Base-by-base conservation (phyloP, 2,797 vertebrate genomes). In the Phoeniculus purpureus region DNA sequence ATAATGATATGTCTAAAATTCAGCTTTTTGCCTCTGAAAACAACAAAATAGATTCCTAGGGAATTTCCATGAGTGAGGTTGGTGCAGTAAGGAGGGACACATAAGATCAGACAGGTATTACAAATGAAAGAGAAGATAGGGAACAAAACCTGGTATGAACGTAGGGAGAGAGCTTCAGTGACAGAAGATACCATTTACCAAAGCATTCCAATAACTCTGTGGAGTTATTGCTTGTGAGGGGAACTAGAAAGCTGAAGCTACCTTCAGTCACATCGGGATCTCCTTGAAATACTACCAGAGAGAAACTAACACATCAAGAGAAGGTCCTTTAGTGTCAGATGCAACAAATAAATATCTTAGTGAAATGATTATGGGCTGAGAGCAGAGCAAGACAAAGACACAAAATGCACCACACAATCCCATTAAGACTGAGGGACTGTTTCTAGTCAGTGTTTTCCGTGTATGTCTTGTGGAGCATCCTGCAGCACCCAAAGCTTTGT, bases 1-100 rank as follows among this genome's bases (percentile, higher is more conserved):
- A 62, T 67, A 91, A 25, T 18, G 34, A 72, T 18, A 2, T 7
- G 4, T 23, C 13, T 72, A 56, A 90, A 60, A 56, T 21, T 58
- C 62, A 85, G 18, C 3, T 55, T 48, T 59, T 65, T 47, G 12
- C 54, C 32, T 61, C 70, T 72, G 48, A 77, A 94, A 94, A 93
- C 29, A 90, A 5, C 2, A 37, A 70, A 81, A 37, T 2, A 50
- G 21, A 32, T 71, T 68, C 82, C 29, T 61, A 12, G 13, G 34
- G 17, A 87, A 43, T 45, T 85, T 47, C 25, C 20, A 45, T 45
- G 75, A 90, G 73, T 11, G 4, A 67, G 73, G 16, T 70, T 64
- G 17, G 7, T 89, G 16, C 12, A 54, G 40, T 70, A 70, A 60
- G 3, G 6, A 72, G 22, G 19, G 17, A 80, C 3, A 5, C 1